Conservation (phyloP, 2,113 vertebrate genomes). For the Bubalus kerabau region DNA sequence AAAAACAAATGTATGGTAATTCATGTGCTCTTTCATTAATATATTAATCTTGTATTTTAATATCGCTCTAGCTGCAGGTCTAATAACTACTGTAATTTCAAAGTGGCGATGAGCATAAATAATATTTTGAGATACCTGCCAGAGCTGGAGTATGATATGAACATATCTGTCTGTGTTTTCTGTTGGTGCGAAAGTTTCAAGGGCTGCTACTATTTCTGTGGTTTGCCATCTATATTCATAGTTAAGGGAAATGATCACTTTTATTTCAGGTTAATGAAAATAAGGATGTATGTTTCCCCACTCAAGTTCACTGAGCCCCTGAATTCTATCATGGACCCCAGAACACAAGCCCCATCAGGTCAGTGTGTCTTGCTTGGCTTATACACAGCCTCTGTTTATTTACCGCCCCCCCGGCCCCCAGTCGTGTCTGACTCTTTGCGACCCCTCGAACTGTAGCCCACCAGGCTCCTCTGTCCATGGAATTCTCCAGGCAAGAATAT, state of each 20-base stretch:
- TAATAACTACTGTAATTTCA: conserved; percentile 16
- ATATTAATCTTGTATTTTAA: background rate
- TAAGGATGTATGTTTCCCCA: background rate
- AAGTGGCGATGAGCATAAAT: background rate
- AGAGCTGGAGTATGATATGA: background rate
- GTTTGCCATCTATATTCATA: background rate
- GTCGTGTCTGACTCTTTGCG: background rate
- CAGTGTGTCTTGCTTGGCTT: background rate
- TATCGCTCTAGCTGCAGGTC: background rate
- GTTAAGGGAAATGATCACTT: background rate
- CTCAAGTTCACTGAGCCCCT: background rate
- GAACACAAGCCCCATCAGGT: too few species aligned
- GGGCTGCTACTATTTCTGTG: background rate
- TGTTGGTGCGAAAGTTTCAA: background rate
- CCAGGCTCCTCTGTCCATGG: background rate
- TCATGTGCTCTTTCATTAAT: conserved; percentile 28
- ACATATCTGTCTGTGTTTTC: background rate
- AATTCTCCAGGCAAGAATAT: background rate
- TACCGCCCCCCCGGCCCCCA: background rate
- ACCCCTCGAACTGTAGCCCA: background rate
- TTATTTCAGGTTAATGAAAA: background rate
- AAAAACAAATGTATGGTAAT: background rate
- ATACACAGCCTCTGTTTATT: background rate
- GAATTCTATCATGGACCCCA: background rate
- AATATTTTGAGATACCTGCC: conserved; percentile 5